Evolutionary conservation across 2,113 vertebrate genomes (phyloP).

Genomic region (Oxyura jamaicensis): DNA sequence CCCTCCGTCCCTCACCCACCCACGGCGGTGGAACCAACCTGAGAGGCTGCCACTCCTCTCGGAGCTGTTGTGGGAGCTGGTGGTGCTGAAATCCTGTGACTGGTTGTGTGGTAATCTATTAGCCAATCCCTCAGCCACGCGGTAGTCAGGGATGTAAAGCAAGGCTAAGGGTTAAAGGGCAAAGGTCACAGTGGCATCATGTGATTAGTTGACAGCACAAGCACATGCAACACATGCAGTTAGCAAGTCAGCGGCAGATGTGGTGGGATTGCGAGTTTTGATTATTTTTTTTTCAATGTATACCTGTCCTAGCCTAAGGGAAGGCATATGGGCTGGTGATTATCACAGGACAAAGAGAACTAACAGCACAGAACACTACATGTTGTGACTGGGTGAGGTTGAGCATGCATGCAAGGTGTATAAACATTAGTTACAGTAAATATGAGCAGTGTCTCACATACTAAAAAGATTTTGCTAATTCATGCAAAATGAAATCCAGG

Average conservation of each 20-base stretch:
- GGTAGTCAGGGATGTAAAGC: constrained; percentile 99
- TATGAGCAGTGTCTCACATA: not conserved
- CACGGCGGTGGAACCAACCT: constrained; percentile 90
- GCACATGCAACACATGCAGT: constrained; percentile 97
- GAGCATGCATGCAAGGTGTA: constrained; percentile 52
- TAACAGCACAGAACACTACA: constrained; percentile 19
- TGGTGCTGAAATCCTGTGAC: constrained; percentile 99
- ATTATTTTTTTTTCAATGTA: not conserved
- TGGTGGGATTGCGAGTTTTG: constrained; percentile 23
- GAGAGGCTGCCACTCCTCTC: constrained; percentile 99
- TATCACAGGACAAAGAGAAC: not conserved
- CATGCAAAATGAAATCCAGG: constrained; percentile 64
- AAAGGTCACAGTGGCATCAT: constrained; percentile 95
- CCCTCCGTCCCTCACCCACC: constrained; percentile 74
- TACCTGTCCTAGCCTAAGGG: constrained; percentile 66
- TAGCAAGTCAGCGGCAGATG: constrained; percentile 82
- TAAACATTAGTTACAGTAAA: constrained; percentile 49
- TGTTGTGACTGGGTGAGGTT: not conserved
- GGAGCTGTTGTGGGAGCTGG: constrained; percentile 99
- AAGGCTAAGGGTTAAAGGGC: constrained; percentile 99
- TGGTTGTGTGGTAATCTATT: constrained; percentile 99
- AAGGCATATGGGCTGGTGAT: constrained; percentile 39
- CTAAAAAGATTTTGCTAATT: constrained; percentile 38
- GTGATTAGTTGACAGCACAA: constrained; percentile 93
- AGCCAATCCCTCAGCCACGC: constrained; percentile 99